Percentiles rank a stretch among this genome's conserved stretches.
Conservation (phyloP, 2,797 vertebrate genomes). For the Cetoscarus ocellatus region DNA sequence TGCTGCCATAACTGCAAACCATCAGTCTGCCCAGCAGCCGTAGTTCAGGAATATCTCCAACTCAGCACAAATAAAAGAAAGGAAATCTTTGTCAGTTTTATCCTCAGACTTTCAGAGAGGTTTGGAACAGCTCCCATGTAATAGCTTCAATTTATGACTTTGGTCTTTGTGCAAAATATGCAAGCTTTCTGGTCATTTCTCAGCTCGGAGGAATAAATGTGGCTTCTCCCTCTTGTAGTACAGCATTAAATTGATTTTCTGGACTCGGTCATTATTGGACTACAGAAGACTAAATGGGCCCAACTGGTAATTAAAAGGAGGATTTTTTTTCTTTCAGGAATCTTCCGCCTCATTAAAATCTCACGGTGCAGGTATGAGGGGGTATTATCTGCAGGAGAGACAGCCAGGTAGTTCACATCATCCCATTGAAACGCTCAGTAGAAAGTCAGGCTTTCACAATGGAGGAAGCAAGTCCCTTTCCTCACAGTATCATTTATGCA, state of each 20-base stretch:
- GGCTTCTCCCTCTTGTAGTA: conserved; percentile 32
- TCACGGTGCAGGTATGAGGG: conserved; percentile 35
- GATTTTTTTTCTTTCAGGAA: conserved; percentile 42
- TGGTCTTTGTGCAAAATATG: conserved; percentile 50
- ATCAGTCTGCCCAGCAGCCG: background rate
- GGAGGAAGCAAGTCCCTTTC: conserved; percentile 37
- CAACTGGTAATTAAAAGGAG: conserved; percentile 74
- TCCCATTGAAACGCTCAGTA: conserved; percentile 35
- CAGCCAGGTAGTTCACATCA: conserved; percentile 51
- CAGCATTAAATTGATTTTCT: conserved; percentile 65
- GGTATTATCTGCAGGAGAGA: conserved; percentile 52
- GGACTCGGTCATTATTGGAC: conserved; percentile 61
- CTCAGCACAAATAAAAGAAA: conserved; percentile 2
- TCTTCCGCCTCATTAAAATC: conserved; percentile 62
- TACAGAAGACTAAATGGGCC: conserved; percentile 63
- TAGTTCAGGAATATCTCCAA: background rate
- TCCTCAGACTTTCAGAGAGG: background rate
- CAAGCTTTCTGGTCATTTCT: conserved; percentile 49
- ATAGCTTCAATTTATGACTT: conserved; percentile 40
- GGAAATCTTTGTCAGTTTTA: conserved; percentile 8
- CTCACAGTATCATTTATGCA: conserved; percentile 48
- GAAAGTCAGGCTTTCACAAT: conserved; percentile 42
- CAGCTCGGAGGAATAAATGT: conserved; percentile 38
- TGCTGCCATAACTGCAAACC: background rate
- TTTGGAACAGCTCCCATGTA: conserved; percentile 23